Evolutionary conservation across 2,113 vertebrate genomes (phyloP), one percentile per base, ranked within the genome.

Genomic region (Canis aureus): DNA sequence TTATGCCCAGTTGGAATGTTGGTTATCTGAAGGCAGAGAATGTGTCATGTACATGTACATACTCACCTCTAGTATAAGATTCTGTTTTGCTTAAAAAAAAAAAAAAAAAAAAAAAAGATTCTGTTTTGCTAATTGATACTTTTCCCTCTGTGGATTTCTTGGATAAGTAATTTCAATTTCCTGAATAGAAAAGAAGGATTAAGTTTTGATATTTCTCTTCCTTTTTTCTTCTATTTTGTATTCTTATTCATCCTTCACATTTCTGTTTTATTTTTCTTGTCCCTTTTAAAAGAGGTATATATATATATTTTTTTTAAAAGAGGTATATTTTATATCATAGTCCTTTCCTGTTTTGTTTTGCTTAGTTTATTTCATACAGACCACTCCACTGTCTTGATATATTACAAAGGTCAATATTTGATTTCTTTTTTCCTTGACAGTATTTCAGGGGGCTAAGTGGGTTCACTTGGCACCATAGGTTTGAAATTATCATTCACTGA

Each of bases 391-490:
- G 5, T 89, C 43, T 91, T 87, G 29, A 32, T 53, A 66, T 53
- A 66, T 97, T 59, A 67, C 5, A 79, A 69, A 66, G 29, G 20
- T 84, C 32, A 49, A 2, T 71, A 11, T 57, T 64, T 49, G 66
- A 38, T 59, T 29, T 22, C 22, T 69, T 60, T 78, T 80, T 89
- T 55, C 15, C 87, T 35, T 35, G 35, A 51, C 35, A 55, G 55
- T 91, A 69, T 96, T 94, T 94, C 38, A 67, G 71, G 64, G 57
- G n/a, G 5, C 2, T 73, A 29, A 66, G 73, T 81, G 55, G 43
- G 25, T 22, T 90, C 62, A 64, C 62, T 71, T 91, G 27, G 93
- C 35, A 29, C 8, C 32, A 9, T n/a, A 73, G 60, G 15, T 64
- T 94, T 67, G 59, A 78, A 93, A 53, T 91, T 15, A 53, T 59